These are phyloP conservation scores for Cryptophagus acutangulus DNA, from an alignment of 2,888 invertebrate genomes.

Conservation along the genomic window DNA sequence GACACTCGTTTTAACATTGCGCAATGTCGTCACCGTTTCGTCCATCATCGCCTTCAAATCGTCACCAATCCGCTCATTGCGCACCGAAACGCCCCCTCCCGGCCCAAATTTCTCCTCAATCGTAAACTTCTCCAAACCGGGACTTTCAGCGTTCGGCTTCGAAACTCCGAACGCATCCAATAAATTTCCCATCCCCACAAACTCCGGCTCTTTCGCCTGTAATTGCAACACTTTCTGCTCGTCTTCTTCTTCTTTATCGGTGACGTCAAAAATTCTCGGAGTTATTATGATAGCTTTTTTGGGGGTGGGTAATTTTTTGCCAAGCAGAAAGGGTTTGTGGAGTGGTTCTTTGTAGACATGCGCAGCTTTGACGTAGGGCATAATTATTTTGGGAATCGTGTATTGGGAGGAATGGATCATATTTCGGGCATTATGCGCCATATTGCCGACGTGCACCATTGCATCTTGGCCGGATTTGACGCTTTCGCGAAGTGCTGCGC, in stretches of 20 bases:
- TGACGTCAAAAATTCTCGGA: conserved; percentile 28
- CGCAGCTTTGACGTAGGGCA: conserved; percentile 29
- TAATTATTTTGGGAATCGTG: conserved; percentile 34
- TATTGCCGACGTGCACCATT: conserved; percentile 37
- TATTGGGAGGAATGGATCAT: conserved; percentile 30
- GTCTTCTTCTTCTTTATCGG: conserved; percentile 17
- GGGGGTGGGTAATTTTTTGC: conserved; percentile 11
- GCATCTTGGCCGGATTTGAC: conserved; percentile 42
- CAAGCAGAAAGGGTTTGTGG: conserved; percentile 1
- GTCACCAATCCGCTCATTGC: background rate
- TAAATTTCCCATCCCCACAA: conserved; percentile 38
- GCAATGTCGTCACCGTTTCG: background rate
- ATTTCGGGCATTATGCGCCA: conserved; percentile 40
- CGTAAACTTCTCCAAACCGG: conserved; percentile 30
- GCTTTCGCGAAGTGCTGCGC: conserved; percentile 38
- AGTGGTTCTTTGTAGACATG: conserved; percentile 13
- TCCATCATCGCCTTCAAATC: background rate
- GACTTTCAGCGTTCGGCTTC: conserved; percentile 32
- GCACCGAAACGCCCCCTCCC: background rate
- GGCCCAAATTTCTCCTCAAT: conserved; percentile 18
- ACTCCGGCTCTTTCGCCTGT: conserved; percentile 21
- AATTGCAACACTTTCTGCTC: conserved; percentile 6
- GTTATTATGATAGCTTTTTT: conserved; percentile 25
- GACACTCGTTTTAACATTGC: conserved; percentile 5
- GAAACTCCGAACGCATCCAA: conserved; percentile 42